phyloP scores from a whole-genome alignment of 2,113 vertebrate species.

The Geococcyx californianus region DNA sequence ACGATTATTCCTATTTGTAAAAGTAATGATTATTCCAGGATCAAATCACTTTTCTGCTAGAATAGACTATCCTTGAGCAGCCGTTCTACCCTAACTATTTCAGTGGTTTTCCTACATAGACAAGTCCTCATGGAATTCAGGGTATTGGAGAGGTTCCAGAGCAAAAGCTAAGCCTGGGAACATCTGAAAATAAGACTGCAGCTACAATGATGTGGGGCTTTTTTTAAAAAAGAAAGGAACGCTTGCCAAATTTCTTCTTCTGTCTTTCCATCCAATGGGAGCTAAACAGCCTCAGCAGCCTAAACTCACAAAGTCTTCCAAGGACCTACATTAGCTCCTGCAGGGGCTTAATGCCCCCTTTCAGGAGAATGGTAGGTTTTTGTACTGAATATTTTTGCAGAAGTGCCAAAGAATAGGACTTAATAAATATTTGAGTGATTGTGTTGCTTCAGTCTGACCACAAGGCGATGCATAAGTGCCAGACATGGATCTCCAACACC shows the following conservation, averaged over 20 bases:
- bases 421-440: neutral
- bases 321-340: neutral
- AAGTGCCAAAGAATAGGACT: neutral
- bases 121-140: neutral
- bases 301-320: neutral
- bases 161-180: neutral
- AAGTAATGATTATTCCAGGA: neutral
- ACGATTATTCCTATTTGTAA: neutral
- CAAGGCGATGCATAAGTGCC: neutral
- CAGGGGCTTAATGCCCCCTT: neutral
- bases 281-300: neutral
- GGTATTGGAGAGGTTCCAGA: neutral
- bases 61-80: neutral
- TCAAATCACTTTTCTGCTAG: neutral
- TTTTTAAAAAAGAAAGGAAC: neutral
- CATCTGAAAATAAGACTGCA: neutral
- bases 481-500: neutral
- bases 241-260: neutral
- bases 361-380: neutral
- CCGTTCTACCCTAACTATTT: neutral
- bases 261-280: neutral
- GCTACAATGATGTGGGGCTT: neutral
- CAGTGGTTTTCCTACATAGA: neutral
- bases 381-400: neutral
- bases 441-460: neutral